Evolutionary conservation across 2,888 invertebrate genomes (phyloP), one percentile per base, ranked within the genome.

Genomic region (Mallateleia sp.): DNA sequence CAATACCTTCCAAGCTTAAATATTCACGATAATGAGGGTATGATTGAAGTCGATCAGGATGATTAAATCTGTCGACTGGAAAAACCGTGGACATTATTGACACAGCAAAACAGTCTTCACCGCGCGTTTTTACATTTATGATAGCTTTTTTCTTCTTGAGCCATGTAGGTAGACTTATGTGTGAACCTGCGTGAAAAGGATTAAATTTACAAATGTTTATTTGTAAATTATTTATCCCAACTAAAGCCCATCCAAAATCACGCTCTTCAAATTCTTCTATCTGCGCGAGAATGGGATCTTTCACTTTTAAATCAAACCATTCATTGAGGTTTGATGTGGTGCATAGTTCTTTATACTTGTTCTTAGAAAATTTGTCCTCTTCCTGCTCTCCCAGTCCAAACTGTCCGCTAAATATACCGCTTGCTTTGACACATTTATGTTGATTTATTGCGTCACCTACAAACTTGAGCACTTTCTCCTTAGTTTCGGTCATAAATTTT

Each of bases 201-300:
- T 88, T 84, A 71, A 80, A 91, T 45, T 89, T 88, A 56, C 89
- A 90, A 6, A 89, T 78, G 64, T 90, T 88, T 1, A 91, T 67
- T 34, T 79, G 38, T 15, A 93, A 50, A 47, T 74, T 74, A 0
- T 67, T 15, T 8, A 88, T 83, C 0, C 42, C 28, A 50, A 54
- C 38, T 56, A 93, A 69, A 0, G 90, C 62, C 91, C 91, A 92
- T 7, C 91, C 91, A 47, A 88, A 89, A 28, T 90, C 89, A n/a
- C 87, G 81, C 28, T 92, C 89, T 72, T 91, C 88, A 79, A 91
- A 93, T 66, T 92, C 91, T 78, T 91, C 89, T 18, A 90, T 24
- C 22, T 88, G 28, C 7, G 47, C 71, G 20, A 86, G 42, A 32
- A 87, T 89, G 0, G 24, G 9, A 0, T 66, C 38, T 15, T 78